Base-by-base conservation (phyloP, 1,140 invertebrate species). In the Pemphigus obesinymphae region DNA sequence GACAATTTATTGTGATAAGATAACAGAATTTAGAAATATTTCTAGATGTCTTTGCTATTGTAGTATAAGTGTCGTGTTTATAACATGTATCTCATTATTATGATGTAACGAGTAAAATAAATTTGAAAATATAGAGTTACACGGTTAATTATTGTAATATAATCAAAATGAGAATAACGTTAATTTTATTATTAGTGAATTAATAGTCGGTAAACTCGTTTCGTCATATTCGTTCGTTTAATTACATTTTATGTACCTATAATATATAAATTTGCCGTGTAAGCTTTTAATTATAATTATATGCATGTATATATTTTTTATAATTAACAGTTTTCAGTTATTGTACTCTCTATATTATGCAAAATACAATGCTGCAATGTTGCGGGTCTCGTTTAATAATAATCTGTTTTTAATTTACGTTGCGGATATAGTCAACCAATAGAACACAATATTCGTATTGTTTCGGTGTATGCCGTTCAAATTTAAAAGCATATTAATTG, bases 401-500 rank as follows among this genome's bases (percentile, higher is more conserved):
- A 23, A 23, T 50, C 29, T 8, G 26, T 45, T 76, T 76, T 53
- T 55, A 29, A 76, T 76, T 76, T 58, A n/a, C n/a, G 31, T 76
- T 40, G 55, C 48, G 48, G 31, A n/a, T 11, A 76, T 53, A 76
- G n/a, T 17, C 34, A n/a, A 58, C 31, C n/a, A 26, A 37, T 48
- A 75, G 43, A 53, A 75, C 17, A 37, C 31, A 40, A 55, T n/a
- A n/a, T 34, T 29, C 34, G n/a, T 55, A 37, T 76, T 58, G 73
- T 55, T 76, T 76, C 23, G n/a, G 29, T 26, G 34, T 37, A 15
- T 26, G 50, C 48, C 20, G 11, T 55, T n/a, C n/a, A n/a, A n/a
- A n/a, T n/a, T n/a, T 76, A 55, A 55, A 55, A 55, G 15, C 73
- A 31, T 55, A 76, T 76, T 76, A 76, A 76, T 76, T 76, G 55